Evolutionary conservation across 2,888 invertebrate species (phyloP).

Genomic region (Pristionchus entomophagus): DNA sequence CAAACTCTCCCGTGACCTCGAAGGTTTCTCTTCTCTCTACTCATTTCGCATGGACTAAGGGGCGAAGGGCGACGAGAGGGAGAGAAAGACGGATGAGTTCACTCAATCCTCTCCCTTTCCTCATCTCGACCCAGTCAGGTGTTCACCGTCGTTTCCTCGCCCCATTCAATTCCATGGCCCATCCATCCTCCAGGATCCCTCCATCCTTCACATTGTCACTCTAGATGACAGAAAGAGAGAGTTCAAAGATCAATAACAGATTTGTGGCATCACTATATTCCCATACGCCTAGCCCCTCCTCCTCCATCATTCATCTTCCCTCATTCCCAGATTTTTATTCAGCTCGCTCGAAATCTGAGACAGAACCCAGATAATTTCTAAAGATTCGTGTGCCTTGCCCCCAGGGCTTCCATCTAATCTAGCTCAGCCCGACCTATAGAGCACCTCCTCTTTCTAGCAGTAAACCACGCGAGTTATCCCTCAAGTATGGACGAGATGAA

Average conservation of each 20-base stretch:
- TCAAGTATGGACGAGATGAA: background rate
- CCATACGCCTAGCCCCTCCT: too few relatives aligned
- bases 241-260: too few relatives aligned
- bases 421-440: background rate
- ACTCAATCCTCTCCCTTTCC: background rate
- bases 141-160: background rate
- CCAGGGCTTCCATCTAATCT: background rate
- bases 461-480: background rate
- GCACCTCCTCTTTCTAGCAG: background rate
- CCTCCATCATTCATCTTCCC: background rate
- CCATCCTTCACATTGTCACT: background rate
- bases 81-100: constrained; percentile 11
- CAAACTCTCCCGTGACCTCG: constrained; percentile 21
- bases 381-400: background rate
- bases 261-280: too few relatives aligned
- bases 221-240: too few relatives aligned
- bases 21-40: background rate
- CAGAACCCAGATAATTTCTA: too few relatives aligned
- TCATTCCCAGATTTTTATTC: background rate
- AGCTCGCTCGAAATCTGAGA: too few relatives aligned
- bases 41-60: constrained; percentile 33
- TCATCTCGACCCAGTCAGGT: constrained; percentile 14
- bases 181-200: background rate
- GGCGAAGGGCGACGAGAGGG: background rate
- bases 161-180: background rate